Base-by-base conservation (phyloP, 1,140 invertebrate genomes). In the Sarcophaga peregrina region DNA sequence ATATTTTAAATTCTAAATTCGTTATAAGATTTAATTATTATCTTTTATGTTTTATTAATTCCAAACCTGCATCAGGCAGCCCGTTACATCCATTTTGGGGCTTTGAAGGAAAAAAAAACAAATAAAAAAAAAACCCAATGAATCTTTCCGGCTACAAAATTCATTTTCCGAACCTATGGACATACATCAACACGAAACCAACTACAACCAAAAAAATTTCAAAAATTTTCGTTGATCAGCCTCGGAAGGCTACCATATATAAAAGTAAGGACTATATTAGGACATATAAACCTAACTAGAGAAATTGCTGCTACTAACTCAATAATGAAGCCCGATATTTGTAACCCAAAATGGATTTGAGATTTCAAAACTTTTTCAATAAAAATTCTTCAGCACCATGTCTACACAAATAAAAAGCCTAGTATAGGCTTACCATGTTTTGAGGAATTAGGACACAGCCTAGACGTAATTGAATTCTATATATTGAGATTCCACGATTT, bases 91-190 rank as follows among this genome's bases (percentile, higher is more conserved):
- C 10, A 7, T 54, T 7, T 13, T 54, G 10, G 15, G 5, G 15
- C 10, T 11, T 4, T 9, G 15, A 9, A 54, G 15, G 15, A 54
- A 13, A 5, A 6, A 54, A 9, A 54, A n/a, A n/a, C n/a, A n/a
- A n/a, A n/a, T n/a, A n/a, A n/a, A n/a, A n/a, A n/a, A n/a, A n/a
- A n/a, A n/a, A 54, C 9, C 3, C 3, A 10, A 54, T 11, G 20
- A 73, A 13, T 45, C 5, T 72, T 72, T 72, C 20, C 62, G 7
- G 6, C 7, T 7, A 72, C 62, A n/a, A n/a, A n/a, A n/a, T n/a
- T n/a, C n/a, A n/a, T n/a, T n/a, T n/a, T n/a, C 20, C n/a, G 62
- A 72, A 72, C 62, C 62, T 7, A 72, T 72, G 62, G 62, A 72
- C 20, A 15, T 72, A 17, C 7, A 72, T 72, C 5, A 17, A 6